A percentile compares a stretch with the other conserved stretches of the same genome.
Evolutionary conservation across 2,888 invertebrate species (phyloP).

Genomic region (Ceramica pisi): DNA sequence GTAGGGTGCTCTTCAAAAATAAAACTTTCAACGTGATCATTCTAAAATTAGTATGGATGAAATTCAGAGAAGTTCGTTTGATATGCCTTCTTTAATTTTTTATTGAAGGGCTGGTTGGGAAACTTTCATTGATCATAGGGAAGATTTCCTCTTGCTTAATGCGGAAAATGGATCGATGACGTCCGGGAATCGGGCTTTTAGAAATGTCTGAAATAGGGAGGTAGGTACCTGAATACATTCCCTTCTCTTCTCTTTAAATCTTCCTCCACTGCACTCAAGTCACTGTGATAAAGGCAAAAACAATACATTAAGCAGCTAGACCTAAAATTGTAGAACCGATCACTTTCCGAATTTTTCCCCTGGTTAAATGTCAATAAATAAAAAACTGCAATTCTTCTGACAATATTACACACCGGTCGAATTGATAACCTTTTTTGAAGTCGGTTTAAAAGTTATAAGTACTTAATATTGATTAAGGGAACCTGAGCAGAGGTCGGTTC

Average conservation of each 20-base stretch:
- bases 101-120: slow-evolving; percentile 20
- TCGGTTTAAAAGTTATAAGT: too few species aligned
- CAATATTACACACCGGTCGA: too few species aligned
- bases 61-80: slow-evolving; percentile 28
- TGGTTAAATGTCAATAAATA: too few species aligned
- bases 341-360: too few species aligned
- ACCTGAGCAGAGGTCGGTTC: too few species aligned
- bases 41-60: slow-evolving; percentile 44
- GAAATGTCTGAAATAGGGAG: not conserved
- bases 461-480: too few species aligned
- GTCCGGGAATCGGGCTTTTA: not conserved
- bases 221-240: not conserved
- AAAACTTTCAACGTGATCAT: slow-evolving; percentile 48
- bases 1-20: slow-evolving; percentile 51
- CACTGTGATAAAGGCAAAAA: not conserved
- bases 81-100: slow-evolving; percentile 23
- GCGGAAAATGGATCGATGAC: not conserved
- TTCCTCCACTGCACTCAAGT: not conserved
- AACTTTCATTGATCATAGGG: slow-evolving; percentile 1
- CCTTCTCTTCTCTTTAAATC: too few species aligned
- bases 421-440: too few species aligned
- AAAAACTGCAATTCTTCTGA: too few species aligned
- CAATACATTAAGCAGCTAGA: too few species aligned
- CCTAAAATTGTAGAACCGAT: too few species aligned
- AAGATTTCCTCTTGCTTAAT: slow-evolving; percentile 3